A percentile compares a stretch with the other conserved stretches of the same genome.
These are phyloP conservation scores for Bradypodion ventrale DNA, from an alignment of 2,797 vertebrate genomes.

Conservation along the genomic window DNA sequence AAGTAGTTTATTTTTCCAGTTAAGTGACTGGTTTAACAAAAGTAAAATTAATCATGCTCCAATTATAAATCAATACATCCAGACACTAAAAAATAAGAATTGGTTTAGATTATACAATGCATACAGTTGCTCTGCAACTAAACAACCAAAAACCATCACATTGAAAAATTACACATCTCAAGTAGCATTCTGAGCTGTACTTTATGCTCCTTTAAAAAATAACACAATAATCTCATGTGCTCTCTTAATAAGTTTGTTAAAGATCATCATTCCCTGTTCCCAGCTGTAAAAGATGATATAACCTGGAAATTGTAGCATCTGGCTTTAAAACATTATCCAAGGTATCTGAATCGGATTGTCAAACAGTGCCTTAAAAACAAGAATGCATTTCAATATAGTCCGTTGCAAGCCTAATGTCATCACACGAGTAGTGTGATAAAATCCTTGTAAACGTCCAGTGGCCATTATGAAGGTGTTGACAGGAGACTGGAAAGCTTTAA, in stretches of 20 bases:
- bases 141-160: slow-evolving; percentile 74
- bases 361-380: slow-evolving; percentile 55
- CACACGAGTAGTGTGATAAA: slow-evolving; percentile 45
- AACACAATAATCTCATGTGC: slow-evolving; percentile 61
- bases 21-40: slow-evolving; percentile 75
- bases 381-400: slow-evolving; percentile 51
- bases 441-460: slow-evolving; percentile 40
- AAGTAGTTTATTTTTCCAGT: slow-evolving; percentile 80
- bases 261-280: slow-evolving; percentile 32
- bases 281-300: slow-evolving; percentile 57
- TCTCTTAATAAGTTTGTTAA: slow-evolving; percentile 45
- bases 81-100: slow-evolving; percentile 80
- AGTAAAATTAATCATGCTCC: slow-evolving; percentile 81
- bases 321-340: slow-evolving; percentile 70
- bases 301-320: slow-evolving; percentile 64
- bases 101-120: slow-evolving; percentile 83
- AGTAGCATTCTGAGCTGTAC: slow-evolving; percentile 67
- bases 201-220: slow-evolving; percentile 65
- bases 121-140: slow-evolving; percentile 94
- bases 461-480: slow-evolving; percentile 11
- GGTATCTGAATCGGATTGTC: slow-evolving; percentile 58
- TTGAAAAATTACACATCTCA: slow-evolving; percentile 75
- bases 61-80: slow-evolving; percentile 84
- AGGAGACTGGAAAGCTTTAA: not conserved
- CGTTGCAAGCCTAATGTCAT: slow-evolving; percentile 41